Conservation (phyloP, 2,888 invertebrate species). For the Synergus umbraculus region DNA sequence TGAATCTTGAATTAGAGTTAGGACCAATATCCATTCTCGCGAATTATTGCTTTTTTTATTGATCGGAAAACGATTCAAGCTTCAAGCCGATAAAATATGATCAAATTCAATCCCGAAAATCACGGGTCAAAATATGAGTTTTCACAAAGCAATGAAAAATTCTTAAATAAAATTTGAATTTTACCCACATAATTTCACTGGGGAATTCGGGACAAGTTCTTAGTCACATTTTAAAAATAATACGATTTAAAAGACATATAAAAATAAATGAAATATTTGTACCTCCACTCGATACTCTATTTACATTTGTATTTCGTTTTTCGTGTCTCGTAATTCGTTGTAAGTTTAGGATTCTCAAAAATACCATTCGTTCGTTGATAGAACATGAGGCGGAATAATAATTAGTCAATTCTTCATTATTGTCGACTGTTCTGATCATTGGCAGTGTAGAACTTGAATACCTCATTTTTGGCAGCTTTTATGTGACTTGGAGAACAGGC, state of each 20-base stretch:
- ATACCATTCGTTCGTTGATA: neutral
- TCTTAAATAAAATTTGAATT: neutral
- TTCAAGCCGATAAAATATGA: neutral
- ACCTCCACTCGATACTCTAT: constrained; percentile 6
- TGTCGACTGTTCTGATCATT: constrained; percentile 21
- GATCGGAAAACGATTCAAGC: neutral
- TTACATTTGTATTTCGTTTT: constrained; percentile 3
- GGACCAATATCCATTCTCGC: neutral
- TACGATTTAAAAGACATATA: neutral
- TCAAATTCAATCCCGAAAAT: neutral
- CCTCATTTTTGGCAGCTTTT: constrained; percentile 77
- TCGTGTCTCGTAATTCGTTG: neutral
- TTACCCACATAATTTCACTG: neutral
- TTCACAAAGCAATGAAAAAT: neutral
- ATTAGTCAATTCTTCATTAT: neutral
- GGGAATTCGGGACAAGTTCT: neutral
- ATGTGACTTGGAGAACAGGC: constrained; percentile 84
- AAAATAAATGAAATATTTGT: neutral
- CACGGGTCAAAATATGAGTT: neutral
- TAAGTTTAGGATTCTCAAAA: neutral
- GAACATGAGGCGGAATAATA: neutral
- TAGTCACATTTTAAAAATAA: neutral
- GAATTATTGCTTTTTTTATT: neutral
- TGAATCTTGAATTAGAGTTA: neutral
- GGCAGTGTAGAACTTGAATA: constrained; percentile 64